phyloP scores from a whole-genome alignment of 2,113 vertebrate genomes.

The Anas platyrhynchos region DNA sequence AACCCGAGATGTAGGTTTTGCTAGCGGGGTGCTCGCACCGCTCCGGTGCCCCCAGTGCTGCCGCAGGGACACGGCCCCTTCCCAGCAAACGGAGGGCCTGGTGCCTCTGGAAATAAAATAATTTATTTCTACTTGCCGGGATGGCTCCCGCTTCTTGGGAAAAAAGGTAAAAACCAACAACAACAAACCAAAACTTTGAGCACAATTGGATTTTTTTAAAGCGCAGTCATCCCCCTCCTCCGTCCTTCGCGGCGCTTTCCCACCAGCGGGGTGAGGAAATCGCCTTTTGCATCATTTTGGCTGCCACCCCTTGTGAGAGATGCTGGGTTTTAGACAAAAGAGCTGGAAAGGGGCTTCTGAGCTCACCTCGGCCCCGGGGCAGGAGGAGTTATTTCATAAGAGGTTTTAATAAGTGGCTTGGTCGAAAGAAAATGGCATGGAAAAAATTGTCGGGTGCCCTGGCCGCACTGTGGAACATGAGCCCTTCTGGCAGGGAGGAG shows the following conservation, averaged over 20 bases:
- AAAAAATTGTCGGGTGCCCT: neutral
- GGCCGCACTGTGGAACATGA: neutral
- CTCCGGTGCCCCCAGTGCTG: fast-evolving
- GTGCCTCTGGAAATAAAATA: neutral
- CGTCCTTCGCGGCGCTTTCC: conserved; percentile 12
- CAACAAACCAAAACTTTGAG: neutral
- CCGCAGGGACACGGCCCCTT: neutral
- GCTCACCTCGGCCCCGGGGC: neutral
- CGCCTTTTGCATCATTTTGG: neutral
- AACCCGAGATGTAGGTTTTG: neutral
- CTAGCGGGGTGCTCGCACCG: neutral
- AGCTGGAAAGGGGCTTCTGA: conserved; percentile 15
- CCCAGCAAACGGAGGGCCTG: neutral
- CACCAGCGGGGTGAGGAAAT: conserved; percentile 29
- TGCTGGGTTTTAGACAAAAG: conserved; percentile 4
- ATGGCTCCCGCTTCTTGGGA: neutral
- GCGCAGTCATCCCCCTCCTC: neutral
- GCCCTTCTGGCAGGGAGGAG: neutral
- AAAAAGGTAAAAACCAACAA: neutral
- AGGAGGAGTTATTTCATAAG: neutral
- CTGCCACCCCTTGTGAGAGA: neutral
- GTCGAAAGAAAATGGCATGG: neutral
- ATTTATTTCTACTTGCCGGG: neutral
- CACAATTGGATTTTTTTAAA: conserved; percentile 4
- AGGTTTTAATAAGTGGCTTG: neutral